phyloP scores from a whole-genome alignment of 1,140 invertebrate species.

The Venustaconcha ellipsiformis region DNA sequence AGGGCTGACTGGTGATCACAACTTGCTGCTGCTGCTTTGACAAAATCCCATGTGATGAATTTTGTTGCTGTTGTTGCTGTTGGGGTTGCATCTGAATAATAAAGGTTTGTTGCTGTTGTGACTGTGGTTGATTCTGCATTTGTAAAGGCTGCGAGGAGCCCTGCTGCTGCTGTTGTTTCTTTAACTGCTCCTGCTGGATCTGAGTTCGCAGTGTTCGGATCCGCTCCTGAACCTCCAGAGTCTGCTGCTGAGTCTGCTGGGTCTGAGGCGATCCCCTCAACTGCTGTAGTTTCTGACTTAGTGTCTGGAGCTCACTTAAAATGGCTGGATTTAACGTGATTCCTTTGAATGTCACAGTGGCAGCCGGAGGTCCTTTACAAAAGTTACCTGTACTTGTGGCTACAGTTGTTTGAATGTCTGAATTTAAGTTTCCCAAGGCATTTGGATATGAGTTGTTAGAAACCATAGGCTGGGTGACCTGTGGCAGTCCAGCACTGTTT shows the following conservation, averaged over 20 bases:
- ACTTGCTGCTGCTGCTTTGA: not conserved
- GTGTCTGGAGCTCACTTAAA: constrained; percentile 67
- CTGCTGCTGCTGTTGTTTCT: constrained; percentile 39
- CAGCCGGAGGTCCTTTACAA: no score
- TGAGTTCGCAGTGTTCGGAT: constrained; percentile 76
- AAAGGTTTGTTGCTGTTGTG: constrained; percentile 26
- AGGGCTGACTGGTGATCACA: not conserved
- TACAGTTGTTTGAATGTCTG: no score
- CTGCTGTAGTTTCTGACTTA: constrained; percentile 94
- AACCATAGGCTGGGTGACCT: no score
- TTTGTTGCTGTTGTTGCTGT: not conserved
- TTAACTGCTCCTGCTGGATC: constrained; percentile 46
- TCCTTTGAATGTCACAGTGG: no score
- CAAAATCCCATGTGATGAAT: not conserved
- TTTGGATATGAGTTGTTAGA: no score
- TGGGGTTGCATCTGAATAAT: not conserved
- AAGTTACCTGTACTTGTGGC: no score
- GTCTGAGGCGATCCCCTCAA: constrained; percentile 89
- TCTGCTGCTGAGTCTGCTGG: no score
- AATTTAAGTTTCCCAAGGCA: no score
- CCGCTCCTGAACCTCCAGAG: constrained; percentile 85
- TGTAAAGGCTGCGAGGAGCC: constrained; percentile 14
- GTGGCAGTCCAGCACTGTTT: no score
- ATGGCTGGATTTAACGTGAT: no score
- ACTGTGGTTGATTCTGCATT: constrained; percentile 15